Evolutionary conservation across 2,797 vertebrate genomes (phyloP).

Genomic region (Fistularia tabacaria): DNA sequence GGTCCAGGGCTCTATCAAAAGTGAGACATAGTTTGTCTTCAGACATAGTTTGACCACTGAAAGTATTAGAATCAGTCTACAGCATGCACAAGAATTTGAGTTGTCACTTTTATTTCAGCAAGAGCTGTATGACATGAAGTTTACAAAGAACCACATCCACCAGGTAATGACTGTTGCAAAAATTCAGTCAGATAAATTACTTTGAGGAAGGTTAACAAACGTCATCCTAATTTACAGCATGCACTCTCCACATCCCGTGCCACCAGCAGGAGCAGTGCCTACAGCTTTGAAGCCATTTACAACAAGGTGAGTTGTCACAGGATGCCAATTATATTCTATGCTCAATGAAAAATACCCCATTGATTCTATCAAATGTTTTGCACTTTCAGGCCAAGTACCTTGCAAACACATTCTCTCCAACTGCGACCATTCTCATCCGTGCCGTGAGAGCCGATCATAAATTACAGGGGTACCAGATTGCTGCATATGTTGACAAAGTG

Average conservation of each 20-base stretch:
- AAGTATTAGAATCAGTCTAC: background rate
- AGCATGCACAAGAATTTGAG: background rate
- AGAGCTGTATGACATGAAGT: constrained; percentile 35
- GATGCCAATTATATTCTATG: background rate
- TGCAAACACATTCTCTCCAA: constrained; percentile 61
- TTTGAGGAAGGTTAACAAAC: constrained; percentile 13
- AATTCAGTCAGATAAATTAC: background rate
- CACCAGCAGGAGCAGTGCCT: constrained; percentile 57
- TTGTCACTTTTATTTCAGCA: constrained; percentile 33
- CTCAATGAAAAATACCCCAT: background rate
- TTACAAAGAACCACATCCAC: constrained; percentile 61
- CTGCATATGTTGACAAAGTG: constrained; percentile 67
- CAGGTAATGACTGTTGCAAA: constrained; percentile 40
- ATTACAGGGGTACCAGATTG: constrained; percentile 76
- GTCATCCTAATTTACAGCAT: constrained; percentile 51
- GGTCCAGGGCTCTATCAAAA: constrained; percentile 38
- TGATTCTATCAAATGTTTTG: constrained; percentile 16
- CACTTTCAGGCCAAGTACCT: constrained; percentile 71
- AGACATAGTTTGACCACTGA: background rate
- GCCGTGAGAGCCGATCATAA: constrained; percentile 68
- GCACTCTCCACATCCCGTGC: constrained; percentile 13
- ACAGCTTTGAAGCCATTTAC: constrained; percentile 71
- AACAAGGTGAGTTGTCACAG: constrained; percentile 54
- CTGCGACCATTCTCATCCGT: constrained; percentile 67
- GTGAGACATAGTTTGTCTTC: constrained; percentile 33